Evolutionary conservation across 2,888 invertebrate genomes (phyloP), one percentile per base, ranked within the genome.

Genomic region (Tetranychus truncatus): DNA sequence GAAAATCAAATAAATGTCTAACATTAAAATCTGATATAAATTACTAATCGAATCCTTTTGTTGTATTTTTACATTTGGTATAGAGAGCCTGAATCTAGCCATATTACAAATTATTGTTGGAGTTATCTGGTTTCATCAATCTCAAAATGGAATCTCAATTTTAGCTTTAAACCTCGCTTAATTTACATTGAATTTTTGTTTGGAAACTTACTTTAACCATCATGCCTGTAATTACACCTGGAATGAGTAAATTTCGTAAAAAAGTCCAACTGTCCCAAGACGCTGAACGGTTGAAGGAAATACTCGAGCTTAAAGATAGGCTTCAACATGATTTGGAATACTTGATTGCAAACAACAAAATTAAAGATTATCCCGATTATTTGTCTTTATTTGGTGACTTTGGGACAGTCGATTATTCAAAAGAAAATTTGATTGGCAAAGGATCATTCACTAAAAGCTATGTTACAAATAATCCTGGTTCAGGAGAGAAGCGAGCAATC

Each of bases 211-310:
- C 34, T 34, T 34, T 34, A 34, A 34, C 3, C 69, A 69, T 6
- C 9, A 69, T 69, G 69, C 69, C 69, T n/a, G 11, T 69, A 11
- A 21, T 69, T 9, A 69, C 69, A 11, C 20, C 20, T 20, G 69
- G 69, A 24, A 69, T 69, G 69, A 69, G 5, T 11, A 69, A 69
- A 21, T 69, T 69, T 69, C 69, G 34, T 20, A 21, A 69, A 21
- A 20, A 24, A 8, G 21, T 69, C n/a, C 18, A 69, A 69, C 34
- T 69, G 6, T 20, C 21, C 8, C n/a, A 69, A 21, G 69, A 69
- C 15, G 11, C 18, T 18, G 34, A 20, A 69, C 69, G 69, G 5
- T 24, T 69, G 20, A 24, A 69, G 34, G 69, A 69, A 24, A 21
- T 69, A 1, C 69, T 69, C 9, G 34, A 69, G 9, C 9, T 69